These are phyloP conservation scores for Bombyx huttoni DNA, from an alignment of 2,888 invertebrate species.

Conservation along the genomic window DNA sequence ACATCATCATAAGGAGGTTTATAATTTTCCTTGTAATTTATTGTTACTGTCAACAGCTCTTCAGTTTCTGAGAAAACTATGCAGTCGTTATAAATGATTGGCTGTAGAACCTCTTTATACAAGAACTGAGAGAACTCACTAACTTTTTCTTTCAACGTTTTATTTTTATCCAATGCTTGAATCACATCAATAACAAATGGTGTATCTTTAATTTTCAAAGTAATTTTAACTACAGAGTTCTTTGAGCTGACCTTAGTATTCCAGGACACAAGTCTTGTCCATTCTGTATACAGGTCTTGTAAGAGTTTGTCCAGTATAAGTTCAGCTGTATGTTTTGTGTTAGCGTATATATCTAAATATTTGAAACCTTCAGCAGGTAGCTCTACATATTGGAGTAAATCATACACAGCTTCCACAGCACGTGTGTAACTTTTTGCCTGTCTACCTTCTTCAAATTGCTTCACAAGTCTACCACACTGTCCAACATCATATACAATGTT, in stretches of 20 bases:
- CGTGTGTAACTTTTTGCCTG: constrained; percentile 40
- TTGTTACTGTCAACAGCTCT: constrained; percentile 34
- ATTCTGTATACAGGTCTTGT: constrained; percentile 54
- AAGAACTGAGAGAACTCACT: constrained; percentile 72
- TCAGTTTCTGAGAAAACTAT: constrained; percentile 50
- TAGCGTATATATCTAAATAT: constrained; percentile 60
- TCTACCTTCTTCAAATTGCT: constrained; percentile 41
- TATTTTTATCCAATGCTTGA: constrained; percentile 47
- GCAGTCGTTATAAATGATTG: constrained; percentile 67
- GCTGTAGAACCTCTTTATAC: constrained; percentile 68
- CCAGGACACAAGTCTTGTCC: constrained; percentile 62
- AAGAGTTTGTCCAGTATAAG: constrained; percentile 55
- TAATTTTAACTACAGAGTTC: constrained; percentile 39
- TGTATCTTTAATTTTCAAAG: constrained; percentile 40
- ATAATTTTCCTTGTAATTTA: constrained; percentile 45
- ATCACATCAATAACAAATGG: constrained; percentile 34
- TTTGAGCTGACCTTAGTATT: constrained; percentile 22
- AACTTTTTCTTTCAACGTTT: constrained; percentile 57
- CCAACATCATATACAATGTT: constrained; percentile 48
- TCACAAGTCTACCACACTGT: constrained; percentile 41
- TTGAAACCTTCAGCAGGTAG: constrained; percentile 60
- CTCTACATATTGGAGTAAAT: constrained; percentile 53
- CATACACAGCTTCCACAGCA: constrained; percentile 64
- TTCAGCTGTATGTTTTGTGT: constrained; percentile 55
- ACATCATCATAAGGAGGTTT: constrained; percentile 67